Base-by-base conservation (phyloP, 1,140 invertebrate species). In the Chironomus tepperi region DNA sequence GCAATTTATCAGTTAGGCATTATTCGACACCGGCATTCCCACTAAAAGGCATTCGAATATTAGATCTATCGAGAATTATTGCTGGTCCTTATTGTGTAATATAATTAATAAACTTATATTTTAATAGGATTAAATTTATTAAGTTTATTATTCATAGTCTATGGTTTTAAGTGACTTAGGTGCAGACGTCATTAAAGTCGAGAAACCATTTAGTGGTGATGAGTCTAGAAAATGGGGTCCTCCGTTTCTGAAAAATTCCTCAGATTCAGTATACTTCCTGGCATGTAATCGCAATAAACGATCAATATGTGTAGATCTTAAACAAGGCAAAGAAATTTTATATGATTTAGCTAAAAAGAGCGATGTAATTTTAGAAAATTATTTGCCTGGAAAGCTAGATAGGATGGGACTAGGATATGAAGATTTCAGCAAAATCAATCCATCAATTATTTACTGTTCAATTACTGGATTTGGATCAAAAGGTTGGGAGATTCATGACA, bases 311-410 rank as follows among this genome's bases (percentile, higher is more conserved):
- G 84, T 99, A 65, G 89, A 99, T 82, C 82, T 98, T 1, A 95
- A 95, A 79, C 84, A 84, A 80, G 96, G 96, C 1, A 85, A 84
- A 78, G 80, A 91, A 64, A 84, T 98, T 24, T 83, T 98, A 12
- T 85, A 89, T 77, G 86, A 94, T 70, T 82, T 96, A 64, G 91
- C 89, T 10, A 83, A 83, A 73, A 87, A 90, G 76, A 90, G 90
- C 82, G 97, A 99, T 85, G 88, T 99, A 21, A 79, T 98, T 0
- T 86, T 99, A 10, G 97, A 99, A 82, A 99, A 99, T 84, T 99
- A 92, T 84, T 84, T 98, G 0, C 97, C 97, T 15, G 96, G 95
- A 0, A 95, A 95, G 78, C 81, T 99, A 76, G 86, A 89, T 24
- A 82, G 89, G 75, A 85, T 94, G 73, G 89, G 89, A 7, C 81